A percentile compares a stretch with the other conserved stretches of the same genome.
Evolutionary conservation across 1,140 invertebrate species (phyloP).

Genomic region (Atopsyche davidsoni): DNA sequence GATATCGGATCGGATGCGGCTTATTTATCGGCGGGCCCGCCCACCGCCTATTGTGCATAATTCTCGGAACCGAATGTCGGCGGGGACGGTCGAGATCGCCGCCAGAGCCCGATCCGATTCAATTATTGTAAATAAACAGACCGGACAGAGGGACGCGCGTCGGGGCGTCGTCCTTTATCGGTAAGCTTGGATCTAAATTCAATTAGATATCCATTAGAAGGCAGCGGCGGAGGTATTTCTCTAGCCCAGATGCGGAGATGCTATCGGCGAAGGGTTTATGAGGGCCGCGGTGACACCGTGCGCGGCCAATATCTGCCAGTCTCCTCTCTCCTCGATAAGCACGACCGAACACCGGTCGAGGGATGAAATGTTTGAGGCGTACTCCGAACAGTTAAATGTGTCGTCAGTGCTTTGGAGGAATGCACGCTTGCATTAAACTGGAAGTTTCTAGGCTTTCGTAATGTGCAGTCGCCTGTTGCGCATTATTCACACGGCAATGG

Average conservation of each 20-base stretch:
- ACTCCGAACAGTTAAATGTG: no score
- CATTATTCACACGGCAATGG: no score
- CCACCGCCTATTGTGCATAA: constrained; percentile 2
- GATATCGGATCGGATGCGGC: constrained; percentile 11
- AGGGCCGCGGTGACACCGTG: no score
- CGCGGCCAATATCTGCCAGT: no score
- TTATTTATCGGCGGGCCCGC: constrained; percentile 13
- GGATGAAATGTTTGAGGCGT: no score
- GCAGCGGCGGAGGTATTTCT: not conserved
- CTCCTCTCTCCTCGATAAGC: no score
- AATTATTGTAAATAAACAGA: constrained; percentile 16
- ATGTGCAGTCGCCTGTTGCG: no score
- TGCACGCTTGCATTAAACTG: no score
- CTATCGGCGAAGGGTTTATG: no score
- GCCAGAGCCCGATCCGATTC: not conserved
- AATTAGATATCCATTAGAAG: constrained; percentile 26
- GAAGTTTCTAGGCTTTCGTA: no score
- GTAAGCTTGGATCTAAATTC: constrained; percentile 22
- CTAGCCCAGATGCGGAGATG: not conserved
- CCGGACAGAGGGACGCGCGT: constrained; percentile 12
- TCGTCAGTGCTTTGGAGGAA: no score
- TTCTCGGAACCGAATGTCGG: not conserved
- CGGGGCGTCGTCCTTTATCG: constrained; percentile 21
- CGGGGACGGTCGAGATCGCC: not conserved
- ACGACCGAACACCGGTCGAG: no score